phyloP scores from a whole-genome alignment of 1,140 invertebrate genomes.

The Diploscapter pachys region DNA sequence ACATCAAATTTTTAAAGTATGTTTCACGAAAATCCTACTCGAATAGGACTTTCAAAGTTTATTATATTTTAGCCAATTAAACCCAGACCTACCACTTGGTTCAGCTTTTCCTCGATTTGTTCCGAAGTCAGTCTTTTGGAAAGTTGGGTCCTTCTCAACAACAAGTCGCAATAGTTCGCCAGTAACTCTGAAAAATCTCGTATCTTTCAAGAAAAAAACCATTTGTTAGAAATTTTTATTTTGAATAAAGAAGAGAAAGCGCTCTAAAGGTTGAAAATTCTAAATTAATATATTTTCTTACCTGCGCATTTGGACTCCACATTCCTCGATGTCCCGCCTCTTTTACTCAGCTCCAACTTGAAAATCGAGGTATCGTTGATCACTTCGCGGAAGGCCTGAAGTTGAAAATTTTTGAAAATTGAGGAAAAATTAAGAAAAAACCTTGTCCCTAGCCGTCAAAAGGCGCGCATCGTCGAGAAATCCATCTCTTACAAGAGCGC shows the following conservation, averaged over 20 bases:
- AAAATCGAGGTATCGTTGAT: slow-evolving; percentile 98
- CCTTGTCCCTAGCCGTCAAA: slow-evolving; percentile 90
- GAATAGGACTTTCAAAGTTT: too few relatives aligned
- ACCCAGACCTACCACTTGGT: slow-evolving; percentile 73
- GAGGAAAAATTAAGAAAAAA: background rate
- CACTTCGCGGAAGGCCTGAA: slow-evolving; percentile 66
- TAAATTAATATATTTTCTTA: too few relatives aligned
- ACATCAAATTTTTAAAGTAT: too few relatives aligned
- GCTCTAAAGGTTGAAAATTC: too few relatives aligned
- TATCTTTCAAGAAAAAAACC: slow-evolving; percentile 31
- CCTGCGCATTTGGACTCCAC: background rate
- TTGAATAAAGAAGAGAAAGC: slow-evolving; percentile 35
- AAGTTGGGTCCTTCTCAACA: slow-evolving; percentile 88
- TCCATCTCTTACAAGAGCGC: slow-evolving; percentile 83
- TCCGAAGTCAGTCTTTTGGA: slow-evolving; percentile 94
- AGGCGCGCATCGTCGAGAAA: slow-evolving; percentile 95
- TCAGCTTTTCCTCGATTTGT: slow-evolving; percentile 88
- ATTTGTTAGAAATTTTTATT: slow-evolving; percentile 36
- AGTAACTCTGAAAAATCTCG: slow-evolving; percentile 87
- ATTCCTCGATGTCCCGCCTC: slow-evolving; percentile 64
- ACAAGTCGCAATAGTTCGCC: slow-evolving; percentile 99
- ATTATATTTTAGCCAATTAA: too few relatives aligned
- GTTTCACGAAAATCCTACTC: too few relatives aligned
- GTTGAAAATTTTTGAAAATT: background rate
- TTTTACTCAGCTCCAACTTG: slow-evolving; percentile 71